Base-by-base conservation (phyloP, 2,113 vertebrate species). In the Elgaria multicarinata region DNA sequence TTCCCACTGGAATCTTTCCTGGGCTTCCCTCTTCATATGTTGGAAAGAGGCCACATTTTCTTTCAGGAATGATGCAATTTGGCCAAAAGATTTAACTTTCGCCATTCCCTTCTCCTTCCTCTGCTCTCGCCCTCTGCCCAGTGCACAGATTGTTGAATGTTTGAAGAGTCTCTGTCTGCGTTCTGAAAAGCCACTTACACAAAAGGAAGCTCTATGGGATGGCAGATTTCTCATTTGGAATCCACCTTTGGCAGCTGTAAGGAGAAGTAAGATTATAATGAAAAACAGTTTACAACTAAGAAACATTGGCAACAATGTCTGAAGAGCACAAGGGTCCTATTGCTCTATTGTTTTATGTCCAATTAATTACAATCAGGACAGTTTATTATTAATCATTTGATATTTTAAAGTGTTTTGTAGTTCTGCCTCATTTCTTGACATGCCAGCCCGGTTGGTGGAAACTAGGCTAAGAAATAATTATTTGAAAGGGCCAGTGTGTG, bases 1-100 rank as follows among this genome's bases (percentile, higher is more conserved):
- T 16, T 36, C 1, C 4, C 80, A 36, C 83, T 93, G 91, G 81
- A 91, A 89, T 89, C 92, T 89, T 93, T 84, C 91, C 92, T 87
- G 3, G 75, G 74, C 46, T 91, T n/a, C 86, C 0, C 0, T 87
- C 89, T 91, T 90, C 0, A 0, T 0, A 0, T 0, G 0, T 93
- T 89, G 76, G 90, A 94, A 62, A 80, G 74, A 0, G 0, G 82
- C 77, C 79, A 78, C 82, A 28, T 87, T n/a, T 82, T 78, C 64
- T 24, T 91, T 20, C 22, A 62, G 26, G 74, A 89, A 89, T 0
- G 16, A 64, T 39, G 6, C 72, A 80, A 39, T 0, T 69, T 6
- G 1, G 80, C 87, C 90, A 94, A 22, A 90, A 89, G 58, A 69
- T 1, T 86, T 91, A 89, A 75, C 22, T 89, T 5, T 39, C 26